phyloP scores from a whole-genome alignment of 1,140 invertebrate genomes.

The Cyrtorhinus lividipennis region DNA sequence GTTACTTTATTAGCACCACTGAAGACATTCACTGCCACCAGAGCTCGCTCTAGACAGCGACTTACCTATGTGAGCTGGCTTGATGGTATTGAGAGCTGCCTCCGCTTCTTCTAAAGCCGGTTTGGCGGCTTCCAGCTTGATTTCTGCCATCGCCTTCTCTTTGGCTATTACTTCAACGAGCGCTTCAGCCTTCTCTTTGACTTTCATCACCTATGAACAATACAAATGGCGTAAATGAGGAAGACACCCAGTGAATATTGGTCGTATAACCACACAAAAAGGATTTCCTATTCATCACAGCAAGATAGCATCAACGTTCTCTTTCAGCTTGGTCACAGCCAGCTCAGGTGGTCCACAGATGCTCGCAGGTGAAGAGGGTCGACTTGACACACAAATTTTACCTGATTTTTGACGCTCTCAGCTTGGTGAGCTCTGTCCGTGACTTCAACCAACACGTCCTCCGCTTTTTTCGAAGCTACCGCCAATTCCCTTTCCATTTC shows the following conservation, averaged over 20 bases:
- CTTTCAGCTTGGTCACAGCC: too few species aligned
- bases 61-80: conserved; percentile 77
- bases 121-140: conserved; percentile 78
- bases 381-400: too few species aligned
- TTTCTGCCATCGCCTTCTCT: conserved; percentile 81
- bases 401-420: conserved; percentile 84
- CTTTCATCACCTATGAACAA: conserved; percentile 39
- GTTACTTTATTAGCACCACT: too few species aligned
- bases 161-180: conserved; percentile 79
- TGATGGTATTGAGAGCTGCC: conserved; percentile 88
- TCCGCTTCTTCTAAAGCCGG: conserved; percentile 88
- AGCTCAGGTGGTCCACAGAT: too few species aligned
- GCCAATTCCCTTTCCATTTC: conserved; percentile 87
- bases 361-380: too few species aligned
- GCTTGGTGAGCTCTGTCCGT: conserved; percentile 84
- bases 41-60: too few species aligned
- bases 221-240: too few species aligned
- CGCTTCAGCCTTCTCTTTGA: conserved; percentile 86
- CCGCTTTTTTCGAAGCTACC: conserved; percentile 75
- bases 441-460: conserved; percentile 69
- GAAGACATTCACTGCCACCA: too few species aligned
- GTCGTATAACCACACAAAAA: too few species aligned
- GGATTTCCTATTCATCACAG: conserved; percentile 43
- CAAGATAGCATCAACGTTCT: too few species aligned
- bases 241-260: too few species aligned